These are phyloP conservation scores for Burhinus oedicnemus DNA, from an alignment of 2,113 vertebrate species.

Conservation along the genomic window DNA sequence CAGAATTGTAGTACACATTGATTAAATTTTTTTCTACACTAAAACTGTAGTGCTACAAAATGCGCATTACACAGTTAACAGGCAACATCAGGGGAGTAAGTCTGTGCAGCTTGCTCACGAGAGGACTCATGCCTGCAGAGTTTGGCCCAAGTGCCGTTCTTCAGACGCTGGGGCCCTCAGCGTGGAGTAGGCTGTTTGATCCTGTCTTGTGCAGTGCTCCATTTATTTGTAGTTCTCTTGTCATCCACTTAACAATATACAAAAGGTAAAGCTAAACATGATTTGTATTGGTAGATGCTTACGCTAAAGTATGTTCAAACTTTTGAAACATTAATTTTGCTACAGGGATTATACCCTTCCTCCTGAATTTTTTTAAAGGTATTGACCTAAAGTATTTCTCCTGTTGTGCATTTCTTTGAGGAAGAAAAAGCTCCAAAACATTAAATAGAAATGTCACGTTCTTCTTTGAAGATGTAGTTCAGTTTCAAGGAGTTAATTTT, in stretches of 20 bases:
- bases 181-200: not conserved
- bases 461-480: not conserved
- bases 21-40: not conserved
- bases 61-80: not conserved
- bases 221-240: not conserved
- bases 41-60: not conserved
- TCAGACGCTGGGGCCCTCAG: not conserved
- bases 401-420: not conserved
- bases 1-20: not conserved
- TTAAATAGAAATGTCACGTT: not conserved
- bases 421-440: fast-evolving
- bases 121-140: not conserved
- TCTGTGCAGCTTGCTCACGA: not conserved
- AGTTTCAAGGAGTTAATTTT: not conserved
- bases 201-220: not conserved
- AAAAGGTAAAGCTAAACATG: not conserved
- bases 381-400: not conserved
- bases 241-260: not conserved
- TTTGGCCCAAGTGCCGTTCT: not conserved
- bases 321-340: not conserved
- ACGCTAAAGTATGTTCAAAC: not conserved
- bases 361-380: not conserved
- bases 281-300: not conserved
- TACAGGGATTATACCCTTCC: not conserved
- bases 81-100: not conserved